phyloP scores from a whole-genome alignment of 2,888 invertebrate species.

The Callyntrura guangdongensis region DNA sequence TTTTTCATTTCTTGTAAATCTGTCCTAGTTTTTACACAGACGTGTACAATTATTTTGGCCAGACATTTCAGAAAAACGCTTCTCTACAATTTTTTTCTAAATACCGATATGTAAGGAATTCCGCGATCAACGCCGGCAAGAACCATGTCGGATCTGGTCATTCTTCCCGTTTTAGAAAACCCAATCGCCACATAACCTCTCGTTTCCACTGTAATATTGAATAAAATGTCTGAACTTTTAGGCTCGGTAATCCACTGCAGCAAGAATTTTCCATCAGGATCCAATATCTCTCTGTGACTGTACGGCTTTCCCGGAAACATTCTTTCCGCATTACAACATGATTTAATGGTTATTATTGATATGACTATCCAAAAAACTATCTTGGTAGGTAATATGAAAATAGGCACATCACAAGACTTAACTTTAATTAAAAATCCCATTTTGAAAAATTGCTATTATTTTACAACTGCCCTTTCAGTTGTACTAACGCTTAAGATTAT shows the following conservation, averaged over 20 bases:
- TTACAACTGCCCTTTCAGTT: not conserved
- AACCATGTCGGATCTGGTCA: slow-evolving; percentile 58
- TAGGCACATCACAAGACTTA: too few relatives aligned
- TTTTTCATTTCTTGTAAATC: slow-evolving; percentile 48
- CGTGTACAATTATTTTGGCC: too few relatives aligned
- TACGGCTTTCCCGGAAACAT: slow-evolving; percentile 64
- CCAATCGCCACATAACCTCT: slow-evolving; percentile 62
- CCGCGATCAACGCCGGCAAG: slow-evolving; percentile 55
- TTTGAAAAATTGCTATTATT: not conserved
- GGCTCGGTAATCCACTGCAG: slow-evolving; percentile 67
- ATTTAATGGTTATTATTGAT: not conserved
- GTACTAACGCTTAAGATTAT: too few relatives aligned
- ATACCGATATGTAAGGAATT: slow-evolving; percentile 64
- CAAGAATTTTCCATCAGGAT: slow-evolving; percentile 56
- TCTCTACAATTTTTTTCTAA: too few relatives aligned
- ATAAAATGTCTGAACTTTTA: slow-evolving; percentile 36
- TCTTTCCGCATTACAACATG: slow-evolving; percentile 23
- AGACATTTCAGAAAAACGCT: too few relatives aligned
- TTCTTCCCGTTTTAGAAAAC: slow-evolving; percentile 65
- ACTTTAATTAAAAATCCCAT: too few relatives aligned
- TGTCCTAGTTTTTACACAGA: slow-evolving; percentile 43
- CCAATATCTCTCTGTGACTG: slow-evolving; percentile 47
- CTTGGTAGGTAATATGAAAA: too few relatives aligned
- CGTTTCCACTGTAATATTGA: slow-evolving; percentile 69
- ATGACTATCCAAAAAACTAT: not conserved